phyloP scores from a whole-genome alignment of 2,888 invertebrate genomes.

The Synanthedon myopaeformis region DNA sequence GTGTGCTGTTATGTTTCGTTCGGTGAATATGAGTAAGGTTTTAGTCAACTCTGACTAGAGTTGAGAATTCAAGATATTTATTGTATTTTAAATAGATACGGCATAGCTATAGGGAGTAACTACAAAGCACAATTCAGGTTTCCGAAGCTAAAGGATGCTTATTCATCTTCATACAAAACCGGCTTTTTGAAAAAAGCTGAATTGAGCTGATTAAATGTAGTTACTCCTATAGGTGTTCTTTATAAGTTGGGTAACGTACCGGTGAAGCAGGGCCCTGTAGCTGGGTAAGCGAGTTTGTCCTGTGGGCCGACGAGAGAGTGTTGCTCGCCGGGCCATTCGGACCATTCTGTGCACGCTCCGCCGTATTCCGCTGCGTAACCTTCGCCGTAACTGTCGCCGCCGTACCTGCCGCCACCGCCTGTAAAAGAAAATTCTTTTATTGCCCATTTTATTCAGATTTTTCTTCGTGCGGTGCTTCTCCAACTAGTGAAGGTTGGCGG shows the following conservation, averaged over 20 bases:
- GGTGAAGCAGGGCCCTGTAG: slow-evolving; percentile 74
- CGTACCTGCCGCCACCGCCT: slow-evolving; percentile 54
- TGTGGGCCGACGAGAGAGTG: slow-evolving; percentile 58
- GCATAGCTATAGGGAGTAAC: no score
- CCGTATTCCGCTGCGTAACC: slow-evolving; percentile 59
- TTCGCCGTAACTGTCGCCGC: slow-evolving; percentile 57
- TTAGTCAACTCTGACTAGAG: background rate
- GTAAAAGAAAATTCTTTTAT: background rate
- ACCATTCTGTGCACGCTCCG: slow-evolving; percentile 59
- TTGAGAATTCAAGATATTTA: background rate
- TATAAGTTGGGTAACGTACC: slow-evolving; percentile 44
- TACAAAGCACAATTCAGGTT: no score
- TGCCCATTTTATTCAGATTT: no score
- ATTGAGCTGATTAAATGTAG: no score
- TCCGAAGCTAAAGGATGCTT: no score
- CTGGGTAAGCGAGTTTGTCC: slow-evolving; percentile 62
- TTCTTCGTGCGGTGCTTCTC: background rate
- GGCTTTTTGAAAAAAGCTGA: no score
- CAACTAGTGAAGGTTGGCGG: background rate
- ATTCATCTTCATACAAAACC: no score
- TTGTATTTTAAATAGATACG: no score
- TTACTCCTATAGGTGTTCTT: background rate
- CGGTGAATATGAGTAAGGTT: background rate
- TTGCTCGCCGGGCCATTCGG: slow-evolving; percentile 60
- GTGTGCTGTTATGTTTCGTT: background rate